Evolutionary conservation across 2,113 vertebrate species (phyloP).

Genomic region (Zosterops hypoxanthus): DNA sequence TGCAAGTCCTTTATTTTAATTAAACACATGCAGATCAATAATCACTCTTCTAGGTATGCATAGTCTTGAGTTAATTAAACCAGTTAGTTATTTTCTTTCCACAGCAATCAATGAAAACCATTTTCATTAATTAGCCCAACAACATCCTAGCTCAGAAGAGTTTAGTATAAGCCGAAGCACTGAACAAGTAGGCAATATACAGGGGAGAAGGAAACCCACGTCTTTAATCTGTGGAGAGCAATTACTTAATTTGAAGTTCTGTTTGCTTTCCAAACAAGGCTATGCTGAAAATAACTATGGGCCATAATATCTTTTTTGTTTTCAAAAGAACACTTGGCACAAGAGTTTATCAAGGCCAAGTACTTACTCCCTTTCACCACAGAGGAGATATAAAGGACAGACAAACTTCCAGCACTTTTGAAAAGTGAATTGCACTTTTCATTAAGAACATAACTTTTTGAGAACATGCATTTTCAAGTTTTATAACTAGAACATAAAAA

Average conservation of each 20-base stretch:
- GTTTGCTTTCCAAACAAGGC: background rate
- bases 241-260: background rate
- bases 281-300: background rate
- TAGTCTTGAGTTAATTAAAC: slow-evolving; percentile 6
- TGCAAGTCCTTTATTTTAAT: slow-evolving; percentile 2
- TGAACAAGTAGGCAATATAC: background rate
- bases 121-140: background rate
- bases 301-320: background rate
- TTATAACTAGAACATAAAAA: background rate
- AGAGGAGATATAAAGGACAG: background rate
- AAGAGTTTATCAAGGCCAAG: background rate
- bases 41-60: background rate
- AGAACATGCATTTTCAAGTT: background rate
- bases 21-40: slow-evolving; percentile 16
- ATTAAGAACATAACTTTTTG: background rate
- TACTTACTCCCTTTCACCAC: background rate
- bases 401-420: background rate
- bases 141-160: background rate
- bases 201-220: background rate
- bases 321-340: background rate
- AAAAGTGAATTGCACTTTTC: background rate
- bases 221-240: background rate
- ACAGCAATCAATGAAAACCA: slow-evolving; percentile 1
- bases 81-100: background rate
- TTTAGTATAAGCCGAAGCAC: background rate